These are phyloP conservation scores for Arenaria interpres DNA, from an alignment of 2,113 vertebrate species.

Conservation along the genomic window DNA sequence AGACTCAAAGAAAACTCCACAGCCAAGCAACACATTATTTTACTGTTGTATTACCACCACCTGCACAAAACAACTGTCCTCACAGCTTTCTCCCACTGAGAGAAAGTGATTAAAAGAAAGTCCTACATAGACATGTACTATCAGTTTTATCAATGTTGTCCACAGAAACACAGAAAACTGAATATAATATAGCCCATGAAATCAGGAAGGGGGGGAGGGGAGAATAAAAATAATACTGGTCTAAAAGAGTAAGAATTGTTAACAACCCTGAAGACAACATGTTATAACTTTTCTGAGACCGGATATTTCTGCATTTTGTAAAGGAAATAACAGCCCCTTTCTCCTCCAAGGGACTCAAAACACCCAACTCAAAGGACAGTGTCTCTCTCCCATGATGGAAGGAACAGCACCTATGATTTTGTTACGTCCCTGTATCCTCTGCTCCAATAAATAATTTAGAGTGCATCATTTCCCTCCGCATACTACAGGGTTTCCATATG, in stretches of 20 bases:
- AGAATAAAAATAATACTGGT: neutral
- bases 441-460: neutral
- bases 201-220: accelerated
- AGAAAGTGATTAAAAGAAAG: neutral
- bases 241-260: neutral
- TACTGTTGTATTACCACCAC: neutral
- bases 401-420: neutral
- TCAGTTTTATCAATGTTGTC: neutral
- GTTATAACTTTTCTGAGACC: neutral
- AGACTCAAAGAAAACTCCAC: neutral
- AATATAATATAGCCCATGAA: neutral
- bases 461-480: neutral
- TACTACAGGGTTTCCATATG: neutral
- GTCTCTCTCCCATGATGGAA: neutral
- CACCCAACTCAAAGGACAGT: neutral
- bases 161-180: neutral
- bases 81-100: accelerated
- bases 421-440: neutral
- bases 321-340: neutral
- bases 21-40: neutral
- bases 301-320: neutral
- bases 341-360: neutral
- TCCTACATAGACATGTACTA: neutral
- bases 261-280: neutral
- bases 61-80: neutral